Conservation (phyloP, 1,140 invertebrate species). For the Mercenaria mercenaria region DNA sequence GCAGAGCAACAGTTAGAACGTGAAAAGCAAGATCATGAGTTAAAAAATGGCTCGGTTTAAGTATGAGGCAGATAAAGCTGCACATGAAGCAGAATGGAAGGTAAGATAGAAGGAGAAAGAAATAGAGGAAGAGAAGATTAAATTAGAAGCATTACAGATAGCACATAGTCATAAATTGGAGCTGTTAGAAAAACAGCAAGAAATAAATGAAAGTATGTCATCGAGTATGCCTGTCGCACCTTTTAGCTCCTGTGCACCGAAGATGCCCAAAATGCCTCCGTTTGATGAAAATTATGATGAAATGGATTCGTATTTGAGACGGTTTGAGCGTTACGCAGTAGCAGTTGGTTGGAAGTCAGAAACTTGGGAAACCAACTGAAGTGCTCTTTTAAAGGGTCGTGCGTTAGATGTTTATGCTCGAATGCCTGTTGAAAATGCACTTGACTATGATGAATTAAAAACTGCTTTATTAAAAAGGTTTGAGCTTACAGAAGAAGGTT, state of each 20-base stretch:
- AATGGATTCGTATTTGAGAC: conserved; percentile 59
- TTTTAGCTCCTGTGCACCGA: not conserved
- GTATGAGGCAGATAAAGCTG: not conserved
- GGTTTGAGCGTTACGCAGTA: conserved; percentile 63
- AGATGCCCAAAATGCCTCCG: conserved; percentile 41
- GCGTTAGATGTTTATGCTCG: conserved; percentile 69
- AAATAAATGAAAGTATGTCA: not conserved
- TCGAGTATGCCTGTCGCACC: not conserved
- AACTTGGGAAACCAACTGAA: conserved; percentile 57
- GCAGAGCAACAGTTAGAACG: not conserved
- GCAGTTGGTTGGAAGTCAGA: conserved; percentile 41
- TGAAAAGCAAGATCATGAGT: not conserved
- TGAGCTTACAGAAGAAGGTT: conserved; percentile 69
- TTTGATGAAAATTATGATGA: conserved; percentile 69
- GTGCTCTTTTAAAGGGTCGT: conserved; percentile 65
- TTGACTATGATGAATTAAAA: conserved; percentile 68
- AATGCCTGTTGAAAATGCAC: conserved; percentile 52
- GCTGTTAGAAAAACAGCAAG: not conserved
- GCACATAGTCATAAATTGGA: not conserved
- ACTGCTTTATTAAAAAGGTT: conserved; percentile 67
- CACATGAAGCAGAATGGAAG: not conserved
- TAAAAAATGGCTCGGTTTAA: not conserved
- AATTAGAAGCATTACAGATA: not conserved
- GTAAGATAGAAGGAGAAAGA: not conserved
- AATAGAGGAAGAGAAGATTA: not conserved